These are phyloP conservation scores for Papilio glaucus DNA, from an alignment of 1,140 invertebrate species.

Conservation along the genomic window DNA sequence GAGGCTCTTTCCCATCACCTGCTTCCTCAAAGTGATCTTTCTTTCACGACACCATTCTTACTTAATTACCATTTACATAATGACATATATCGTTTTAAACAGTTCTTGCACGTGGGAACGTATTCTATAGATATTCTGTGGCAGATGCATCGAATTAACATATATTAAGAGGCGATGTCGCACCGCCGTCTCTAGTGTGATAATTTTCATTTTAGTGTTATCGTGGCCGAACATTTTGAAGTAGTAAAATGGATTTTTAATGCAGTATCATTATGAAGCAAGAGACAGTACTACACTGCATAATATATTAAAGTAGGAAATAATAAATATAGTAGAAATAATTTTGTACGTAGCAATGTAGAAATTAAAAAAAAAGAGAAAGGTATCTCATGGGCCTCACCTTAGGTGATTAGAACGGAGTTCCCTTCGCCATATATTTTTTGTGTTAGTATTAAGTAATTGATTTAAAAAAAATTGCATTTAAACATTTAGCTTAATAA, in stretches of 20 bases:
- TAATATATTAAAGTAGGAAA: not conserved
- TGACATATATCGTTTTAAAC: conserved; percentile 39
- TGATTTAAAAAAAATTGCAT: no score
- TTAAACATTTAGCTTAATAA: no score
- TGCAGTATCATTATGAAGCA: conserved; percentile 2
- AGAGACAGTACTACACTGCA: not conserved
- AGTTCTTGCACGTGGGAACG: conserved; percentile 40
- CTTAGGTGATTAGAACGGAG: no score
- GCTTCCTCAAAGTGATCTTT: conserved; percentile 29
- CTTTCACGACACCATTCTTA: conserved; percentile 37
- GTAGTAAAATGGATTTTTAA: conserved; percentile 32
- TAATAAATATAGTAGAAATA: no score
- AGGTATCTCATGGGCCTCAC: no score
- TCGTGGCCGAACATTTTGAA: conserved; percentile 22
- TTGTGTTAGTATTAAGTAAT: no score
- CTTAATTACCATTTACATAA: conserved; percentile 44
- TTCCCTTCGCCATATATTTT: no score
- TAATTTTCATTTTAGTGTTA: conserved; percentile 42
- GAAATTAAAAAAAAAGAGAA: no score
- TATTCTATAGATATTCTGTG: conserved; percentile 27
- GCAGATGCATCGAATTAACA: conserved; percentile 41
- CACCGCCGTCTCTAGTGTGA: conserved; percentile 24
- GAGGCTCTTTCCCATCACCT: conserved; percentile 32
- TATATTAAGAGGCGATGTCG: conserved; percentile 39
- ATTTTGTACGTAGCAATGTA: no score